Evolutionary conservation across 1,140 invertebrate genomes (phyloP).

Genomic region (Grapholita molesta): DNA sequence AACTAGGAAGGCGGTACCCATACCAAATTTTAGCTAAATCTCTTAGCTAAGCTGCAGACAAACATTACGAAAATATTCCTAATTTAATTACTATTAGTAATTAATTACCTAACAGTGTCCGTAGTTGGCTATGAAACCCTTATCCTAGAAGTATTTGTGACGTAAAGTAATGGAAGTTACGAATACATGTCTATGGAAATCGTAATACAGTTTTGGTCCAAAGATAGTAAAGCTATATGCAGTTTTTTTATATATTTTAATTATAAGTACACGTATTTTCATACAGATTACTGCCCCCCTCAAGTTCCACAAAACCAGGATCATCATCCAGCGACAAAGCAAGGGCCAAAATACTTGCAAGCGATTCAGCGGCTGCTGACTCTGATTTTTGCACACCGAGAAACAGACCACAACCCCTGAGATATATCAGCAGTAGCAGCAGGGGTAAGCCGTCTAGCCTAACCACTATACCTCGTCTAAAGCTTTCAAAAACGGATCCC

Average conservation of each 20-base stretch:
- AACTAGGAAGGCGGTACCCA: no score
- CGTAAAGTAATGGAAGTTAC: no score
- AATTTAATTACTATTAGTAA: no score
- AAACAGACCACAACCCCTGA: slow-evolving; percentile 50
- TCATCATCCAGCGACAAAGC: slow-evolving; percentile 46
- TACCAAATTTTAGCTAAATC: not conserved
- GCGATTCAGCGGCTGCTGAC: slow-evolving; percentile 50
- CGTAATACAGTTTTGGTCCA: no score
- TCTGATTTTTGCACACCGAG: slow-evolving; percentile 51
- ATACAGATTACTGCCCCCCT: slow-evolving; percentile 32
- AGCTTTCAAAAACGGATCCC: slow-evolving; percentile 50
- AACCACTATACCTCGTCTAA: slow-evolving; percentile 24
- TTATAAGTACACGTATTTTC: not conserved
- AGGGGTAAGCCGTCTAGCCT: slow-evolving; percentile 39
- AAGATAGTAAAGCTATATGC: no score
- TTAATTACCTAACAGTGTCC: no score
- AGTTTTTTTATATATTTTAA: not conserved
- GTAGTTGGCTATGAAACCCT: no score
- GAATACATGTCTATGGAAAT: no score
- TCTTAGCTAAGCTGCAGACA: not conserved
- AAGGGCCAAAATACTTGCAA: slow-evolving; percentile 43
- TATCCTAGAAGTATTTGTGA: no score
- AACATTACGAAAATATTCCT: no score
- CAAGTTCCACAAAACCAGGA: slow-evolving; percentile 55
- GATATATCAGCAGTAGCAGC: slow-evolving; percentile 69